phyloP scores from a whole-genome alignment of 64 coral and sea anemone genomes.

The Exaiptasia diaphana region DNA sequence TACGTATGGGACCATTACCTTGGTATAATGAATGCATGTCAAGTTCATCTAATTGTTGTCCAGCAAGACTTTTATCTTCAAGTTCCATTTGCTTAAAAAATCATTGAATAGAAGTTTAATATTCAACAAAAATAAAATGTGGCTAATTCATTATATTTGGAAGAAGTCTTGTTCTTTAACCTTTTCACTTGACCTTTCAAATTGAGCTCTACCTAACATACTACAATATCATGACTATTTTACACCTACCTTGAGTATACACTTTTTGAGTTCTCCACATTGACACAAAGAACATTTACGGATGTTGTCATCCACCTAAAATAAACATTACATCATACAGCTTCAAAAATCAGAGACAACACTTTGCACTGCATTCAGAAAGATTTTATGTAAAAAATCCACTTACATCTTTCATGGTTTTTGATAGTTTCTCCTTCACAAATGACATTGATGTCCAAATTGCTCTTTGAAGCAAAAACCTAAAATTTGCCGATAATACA shows the following conservation, averaged over 20 bases:
- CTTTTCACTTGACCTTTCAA: no score
- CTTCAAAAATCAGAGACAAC: neutral
- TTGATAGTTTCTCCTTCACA: slow-evolving; percentile 7
- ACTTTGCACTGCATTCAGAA: neutral
- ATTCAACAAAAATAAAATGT: no score
- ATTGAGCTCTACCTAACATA: neutral
- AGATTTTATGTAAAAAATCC: neutral
- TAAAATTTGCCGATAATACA: neutral
- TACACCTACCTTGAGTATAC: neutral
- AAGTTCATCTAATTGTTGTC: no score
- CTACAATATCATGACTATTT: neutral
- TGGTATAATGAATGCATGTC: no score
- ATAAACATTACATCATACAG: neutral
- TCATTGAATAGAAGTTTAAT: no score
- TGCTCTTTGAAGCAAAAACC: slow-evolving; percentile 48
- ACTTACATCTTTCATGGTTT: slow-evolving; percentile 11
- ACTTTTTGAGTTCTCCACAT: slow-evolving; percentile 11
- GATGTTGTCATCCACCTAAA: slow-evolving; percentile 27
- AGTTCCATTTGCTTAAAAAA: no score
- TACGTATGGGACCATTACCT: no score
- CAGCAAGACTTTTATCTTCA: no score
- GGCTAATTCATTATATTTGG: no score
- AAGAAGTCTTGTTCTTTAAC: no score
- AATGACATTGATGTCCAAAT: slow-evolving; percentile 25
- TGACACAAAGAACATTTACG: slow-evolving; percentile 4